phyloP scores from a whole-genome alignment of 53 echinoderm and acorn worm species.

The Antedon mediterranea region DNA sequence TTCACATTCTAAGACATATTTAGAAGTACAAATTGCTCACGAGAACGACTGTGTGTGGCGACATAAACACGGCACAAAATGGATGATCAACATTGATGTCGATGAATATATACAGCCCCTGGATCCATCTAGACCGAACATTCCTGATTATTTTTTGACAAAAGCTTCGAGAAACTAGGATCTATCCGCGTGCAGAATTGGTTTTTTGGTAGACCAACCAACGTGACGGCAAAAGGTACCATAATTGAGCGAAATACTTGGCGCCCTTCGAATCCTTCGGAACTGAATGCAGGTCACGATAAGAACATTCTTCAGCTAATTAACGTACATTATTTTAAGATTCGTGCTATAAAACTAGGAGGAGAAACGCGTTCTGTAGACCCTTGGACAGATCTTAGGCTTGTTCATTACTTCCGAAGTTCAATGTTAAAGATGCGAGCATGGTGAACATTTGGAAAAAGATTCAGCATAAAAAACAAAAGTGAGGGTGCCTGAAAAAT shows the following conservation, averaged over 20 bases:
- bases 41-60: constrained; percentile 85
- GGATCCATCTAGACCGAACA: constrained; percentile 26
- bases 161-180: constrained; percentile 21
- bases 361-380: constrained; percentile 34
- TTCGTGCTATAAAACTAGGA: constrained; percentile 62
- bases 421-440: constrained; percentile 38
- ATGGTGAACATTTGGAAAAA: constrained; percentile 51
- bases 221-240: constrained; percentile 15
- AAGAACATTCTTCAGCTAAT: constrained; percentile 61
- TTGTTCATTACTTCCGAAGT: constrained; percentile 61
- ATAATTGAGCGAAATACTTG: constrained; percentile 54
- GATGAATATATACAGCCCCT: constrained; percentile 86
- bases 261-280: constrained; percentile 37
- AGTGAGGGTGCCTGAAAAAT: too few relatives aligned
- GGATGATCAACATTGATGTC: constrained; percentile 77
- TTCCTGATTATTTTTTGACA: constrained; percentile 45
- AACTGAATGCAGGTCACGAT: constrained; percentile 42
- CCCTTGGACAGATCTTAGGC: constrained; percentile 41
- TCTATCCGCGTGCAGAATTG: constrained; percentile 68
- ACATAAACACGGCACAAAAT: constrained; percentile 35
- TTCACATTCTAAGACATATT: constrained; percentile 33
- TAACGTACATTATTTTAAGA: constrained; percentile 80
- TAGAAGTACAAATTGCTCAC: constrained; percentile 73
- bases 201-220: constrained; percentile 61
- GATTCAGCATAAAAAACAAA: constrained; percentile 3